Conservation (phyloP, 2,888 invertebrate genomes). For the Drosophila melanosoma region DNA sequence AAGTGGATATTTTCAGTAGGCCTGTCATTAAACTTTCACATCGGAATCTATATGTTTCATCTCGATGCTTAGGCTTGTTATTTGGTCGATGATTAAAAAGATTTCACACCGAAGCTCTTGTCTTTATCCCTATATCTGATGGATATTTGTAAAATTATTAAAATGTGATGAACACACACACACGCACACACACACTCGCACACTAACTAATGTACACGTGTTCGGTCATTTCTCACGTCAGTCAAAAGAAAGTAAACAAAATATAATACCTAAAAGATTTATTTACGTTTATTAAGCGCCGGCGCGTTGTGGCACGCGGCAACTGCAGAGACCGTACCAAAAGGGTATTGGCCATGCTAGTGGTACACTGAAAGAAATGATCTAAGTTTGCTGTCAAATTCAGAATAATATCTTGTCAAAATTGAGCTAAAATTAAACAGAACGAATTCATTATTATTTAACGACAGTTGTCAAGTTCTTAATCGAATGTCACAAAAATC, state of each 20-base stretch:
- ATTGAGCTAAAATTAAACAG: not conserved
- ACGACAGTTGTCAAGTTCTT: not conserved
- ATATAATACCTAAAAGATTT: constrained; percentile 59
- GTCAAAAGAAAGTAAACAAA: constrained; percentile 71
- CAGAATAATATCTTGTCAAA: not conserved
- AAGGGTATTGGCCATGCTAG: constrained; percentile 43
- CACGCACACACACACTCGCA: not conserved
- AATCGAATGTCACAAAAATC: not conserved
- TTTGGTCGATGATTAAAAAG: constrained; percentile 65
- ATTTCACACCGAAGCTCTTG: constrained; percentile 56
- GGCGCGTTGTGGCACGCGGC: constrained; percentile 72
- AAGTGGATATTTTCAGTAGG: constrained; percentile 51
- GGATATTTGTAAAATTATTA: constrained; percentile 69
- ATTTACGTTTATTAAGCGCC: constrained; percentile 69
- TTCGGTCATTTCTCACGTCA: constrained; percentile 50
- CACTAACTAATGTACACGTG: not conserved
- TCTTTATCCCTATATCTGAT: constrained; percentile 42
- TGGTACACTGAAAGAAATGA: not conserved
- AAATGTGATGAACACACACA: constrained; percentile 48
- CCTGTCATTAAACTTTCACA: constrained; percentile 74
- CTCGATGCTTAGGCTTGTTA: constrained; percentile 40
- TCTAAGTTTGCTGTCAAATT: not conserved
- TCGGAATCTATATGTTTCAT: constrained; percentile 77
- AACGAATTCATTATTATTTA: not conserved
- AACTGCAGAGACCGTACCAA: constrained; percentile 46